Percentiles rank a stretch among this genome's conserved stretches.
These are phyloP conservation scores for Acronicta leporina DNA, from an alignment of 2,888 invertebrate genomes.

Conservation along the genomic window DNA sequence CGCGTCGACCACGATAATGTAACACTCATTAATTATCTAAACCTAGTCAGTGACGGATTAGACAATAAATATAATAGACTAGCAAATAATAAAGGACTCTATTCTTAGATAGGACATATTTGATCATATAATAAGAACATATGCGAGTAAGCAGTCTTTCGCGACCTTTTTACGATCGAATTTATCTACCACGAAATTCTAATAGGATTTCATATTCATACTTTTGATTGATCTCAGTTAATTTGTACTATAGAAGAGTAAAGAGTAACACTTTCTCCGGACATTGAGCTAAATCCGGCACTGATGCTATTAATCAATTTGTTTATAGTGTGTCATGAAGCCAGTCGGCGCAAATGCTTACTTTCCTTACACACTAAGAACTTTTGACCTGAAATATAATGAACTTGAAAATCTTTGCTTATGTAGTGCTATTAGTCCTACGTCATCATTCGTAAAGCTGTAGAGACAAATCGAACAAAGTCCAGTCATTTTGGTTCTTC, in stretches of 20 bases:
- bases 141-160: not conserved
- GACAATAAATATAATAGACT: constrained; percentile 8
- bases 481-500: no score
- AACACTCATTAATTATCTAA: constrained; percentile 59
- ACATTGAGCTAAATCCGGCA: constrained; percentile 11
- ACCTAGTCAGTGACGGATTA: constrained; percentile 44
- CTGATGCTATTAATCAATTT: constrained; percentile 33
- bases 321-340: constrained; percentile 17
- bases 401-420: constrained; percentile 8
- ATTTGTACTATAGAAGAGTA: no score
- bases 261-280: not conserved
- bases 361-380: constrained; percentile 22
- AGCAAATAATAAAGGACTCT: not conserved
- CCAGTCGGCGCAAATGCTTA: constrained; percentile 15
- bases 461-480: no score
- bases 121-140: not conserved
- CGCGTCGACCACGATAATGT: constrained; percentile 56
- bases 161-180: not conserved
- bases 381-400: constrained; percentile 38
- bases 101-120: not conserved
- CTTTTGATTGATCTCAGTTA: not conserved
- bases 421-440: not conserved
- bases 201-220: not conserved
- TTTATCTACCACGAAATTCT: not conserved
- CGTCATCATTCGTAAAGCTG: not conserved